A percentile compares a stretch with the other conserved stretches of the same genome.
Evolutionary conservation across 2,113 vertebrate genomes (phyloP).

Genomic region (Ceyx melanurus): DNA sequence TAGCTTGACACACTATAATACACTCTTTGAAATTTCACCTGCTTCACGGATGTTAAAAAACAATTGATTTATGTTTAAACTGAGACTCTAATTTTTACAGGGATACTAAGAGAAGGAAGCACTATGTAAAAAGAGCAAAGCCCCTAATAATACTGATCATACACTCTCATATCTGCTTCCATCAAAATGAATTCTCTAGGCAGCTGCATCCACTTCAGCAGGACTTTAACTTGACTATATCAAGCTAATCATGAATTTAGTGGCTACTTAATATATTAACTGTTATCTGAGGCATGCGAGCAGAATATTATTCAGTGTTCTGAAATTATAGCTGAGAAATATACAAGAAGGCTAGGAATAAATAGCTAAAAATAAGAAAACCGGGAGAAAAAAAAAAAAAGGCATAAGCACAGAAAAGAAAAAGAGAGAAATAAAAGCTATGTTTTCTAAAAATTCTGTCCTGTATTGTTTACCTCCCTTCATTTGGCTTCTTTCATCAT

Average conservation of each 20-base stretch:
- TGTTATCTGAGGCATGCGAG: neutral
- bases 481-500: constrained; percentile 33
- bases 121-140: neutral
- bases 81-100: neutral
- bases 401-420: neutral
- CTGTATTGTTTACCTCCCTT: neutral
- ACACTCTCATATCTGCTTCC: neutral
- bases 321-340: neutral
- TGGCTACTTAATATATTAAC: neutral
- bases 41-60: neutral
- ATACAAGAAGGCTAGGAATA: neutral
- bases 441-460: neutral
- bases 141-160: neutral
- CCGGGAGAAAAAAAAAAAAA: neutral
- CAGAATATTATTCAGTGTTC: neutral
- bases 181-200: neutral
- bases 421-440: neutral
- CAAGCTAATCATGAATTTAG: neutral
- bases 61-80: neutral
- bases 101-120: neutral
- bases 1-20: neutral
- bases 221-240: neutral
- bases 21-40: neutral
- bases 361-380: neutral
- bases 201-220: neutral